Percentiles rank a stretch among this genome's conserved stretches.
Conservation (phyloP, 1,140 invertebrate species). For the Forficula auricularia region DNA sequence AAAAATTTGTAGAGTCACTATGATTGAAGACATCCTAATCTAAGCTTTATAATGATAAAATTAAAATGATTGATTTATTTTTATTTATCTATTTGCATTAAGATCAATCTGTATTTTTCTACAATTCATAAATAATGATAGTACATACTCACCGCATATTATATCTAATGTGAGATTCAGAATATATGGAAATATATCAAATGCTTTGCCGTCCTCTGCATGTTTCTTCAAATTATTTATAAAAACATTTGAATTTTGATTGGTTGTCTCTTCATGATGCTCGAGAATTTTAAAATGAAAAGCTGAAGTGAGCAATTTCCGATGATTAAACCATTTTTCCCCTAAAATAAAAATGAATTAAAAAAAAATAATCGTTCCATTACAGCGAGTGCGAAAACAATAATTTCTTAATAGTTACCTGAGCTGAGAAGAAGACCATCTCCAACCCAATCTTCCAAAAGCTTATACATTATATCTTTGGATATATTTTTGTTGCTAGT, state of each 20-base stretch:
- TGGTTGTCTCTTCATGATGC: slow-evolving; percentile 12
- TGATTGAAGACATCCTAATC: too few relatives aligned
- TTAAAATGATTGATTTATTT: too few relatives aligned
- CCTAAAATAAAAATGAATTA: slow-evolving; percentile 29
- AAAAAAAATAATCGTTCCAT: too few relatives aligned
- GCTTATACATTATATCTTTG: too few relatives aligned
- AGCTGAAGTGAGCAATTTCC: slow-evolving; percentile 70
- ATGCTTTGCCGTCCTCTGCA: slow-evolving; percentile 5
- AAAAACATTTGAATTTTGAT: slow-evolving; percentile 12
- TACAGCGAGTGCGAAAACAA: too few relatives aligned
- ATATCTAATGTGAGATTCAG: slow-evolving; percentile 42
- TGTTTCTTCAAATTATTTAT: slow-evolving; percentile 6
- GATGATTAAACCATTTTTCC: slow-evolving; percentile 56
- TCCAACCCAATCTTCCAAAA: too few relatives aligned
- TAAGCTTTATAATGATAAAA: too few relatives aligned
- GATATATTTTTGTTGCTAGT: too few relatives aligned
- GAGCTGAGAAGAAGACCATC: too few relatives aligned
- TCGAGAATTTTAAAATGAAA: slow-evolving; percentile 80
- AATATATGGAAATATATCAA: slow-evolving; percentile 36
- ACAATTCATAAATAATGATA: slow-evolving; percentile 12
- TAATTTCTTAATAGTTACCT: too few relatives aligned
- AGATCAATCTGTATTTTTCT: slow-evolving; percentile 1
- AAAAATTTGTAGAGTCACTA: too few relatives aligned
- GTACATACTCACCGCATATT: slow-evolving; percentile 36
- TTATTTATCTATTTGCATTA: too few relatives aligned